Evolutionary conservation across 2,888 invertebrate genomes (phyloP).

Genomic region (Apamea anceps): DNA sequence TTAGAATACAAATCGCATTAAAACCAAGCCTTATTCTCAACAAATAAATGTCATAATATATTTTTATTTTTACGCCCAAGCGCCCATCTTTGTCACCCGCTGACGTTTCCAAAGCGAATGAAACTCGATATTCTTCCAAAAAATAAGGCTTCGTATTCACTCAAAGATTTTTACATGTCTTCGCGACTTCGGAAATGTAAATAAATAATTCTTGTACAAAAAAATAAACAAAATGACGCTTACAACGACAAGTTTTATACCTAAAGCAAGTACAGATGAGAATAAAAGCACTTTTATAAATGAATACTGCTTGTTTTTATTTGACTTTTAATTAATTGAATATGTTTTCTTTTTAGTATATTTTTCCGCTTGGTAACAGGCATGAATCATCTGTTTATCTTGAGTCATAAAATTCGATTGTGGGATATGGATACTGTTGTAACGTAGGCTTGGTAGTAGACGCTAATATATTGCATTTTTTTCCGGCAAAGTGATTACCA

Average conservation of each 20-base stretch:
- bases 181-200: constrained; percentile 58
- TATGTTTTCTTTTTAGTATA: constrained; percentile 3
- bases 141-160: constrained; percentile 50
- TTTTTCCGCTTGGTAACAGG: constrained; percentile 24
- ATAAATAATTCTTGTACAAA: constrained; percentile 64
- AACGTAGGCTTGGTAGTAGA: not conserved
- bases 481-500: not conserved
- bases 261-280: constrained; percentile 37
- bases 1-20: constrained; percentile 26
- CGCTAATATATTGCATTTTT: not conserved
- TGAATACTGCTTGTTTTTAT: constrained; percentile 41
- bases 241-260: constrained; percentile 40
- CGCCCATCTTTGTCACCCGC: constrained; percentile 48
- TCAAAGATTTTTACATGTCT: constrained; percentile 60
- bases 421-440: constrained; percentile 4
- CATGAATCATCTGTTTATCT: constrained; percentile 26
- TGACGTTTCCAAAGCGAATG: constrained; percentile 56
- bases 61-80: constrained; percentile 53
- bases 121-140: constrained; percentile 59
- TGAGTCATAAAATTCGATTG: constrained; percentile 36
- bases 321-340: constrained; percentile 49
- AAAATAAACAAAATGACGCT: constrained; percentile 58
- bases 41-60: constrained; percentile 57
- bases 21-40: constrained; percentile 37
- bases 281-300: constrained; percentile 46